phyloP scores from a whole-genome alignment of 2,797 vertebrate species.

The Leuciscus waleckii region DNA sequence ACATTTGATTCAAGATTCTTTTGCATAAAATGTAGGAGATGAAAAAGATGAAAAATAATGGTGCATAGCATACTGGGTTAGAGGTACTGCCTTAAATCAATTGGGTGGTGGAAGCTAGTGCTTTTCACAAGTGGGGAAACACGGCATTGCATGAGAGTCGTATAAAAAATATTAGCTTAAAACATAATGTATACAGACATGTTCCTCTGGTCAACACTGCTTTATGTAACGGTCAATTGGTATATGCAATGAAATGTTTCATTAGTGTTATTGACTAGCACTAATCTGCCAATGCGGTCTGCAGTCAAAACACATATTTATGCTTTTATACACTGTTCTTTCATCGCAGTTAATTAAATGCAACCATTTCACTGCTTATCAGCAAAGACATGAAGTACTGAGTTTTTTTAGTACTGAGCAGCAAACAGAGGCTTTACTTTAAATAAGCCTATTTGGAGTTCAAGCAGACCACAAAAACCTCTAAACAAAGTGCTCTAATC shows the following conservation, averaged over 20 bases:
- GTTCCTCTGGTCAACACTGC: neutral
- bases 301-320: constrained; percentile 7
- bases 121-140: neutral
- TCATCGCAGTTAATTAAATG: constrained; percentile 20
- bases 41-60: neutral
- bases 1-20: neutral
- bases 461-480: neutral
- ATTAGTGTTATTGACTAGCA: neutral
- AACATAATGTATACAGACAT: neutral
- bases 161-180: neutral
- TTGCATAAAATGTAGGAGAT: neutral
- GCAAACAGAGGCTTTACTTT: neutral
- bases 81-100: neutral
- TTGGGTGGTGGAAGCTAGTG: neutral
- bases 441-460: constrained; percentile 1
- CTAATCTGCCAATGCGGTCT: constrained; percentile 1
- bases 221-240: neutral
- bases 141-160: too few species aligned
- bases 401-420: neutral
- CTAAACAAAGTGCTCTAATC: constrained; percentile 10
- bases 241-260: neutral
- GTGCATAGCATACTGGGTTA: neutral
- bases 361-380: constrained; percentile 16
- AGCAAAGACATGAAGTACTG: neutral
- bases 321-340: neutral